Evolutionary conservation across 2,888 invertebrate species (phyloP), one percentile per base, ranked within the genome.

Genomic region (Frankliniella intonsa): DNA sequence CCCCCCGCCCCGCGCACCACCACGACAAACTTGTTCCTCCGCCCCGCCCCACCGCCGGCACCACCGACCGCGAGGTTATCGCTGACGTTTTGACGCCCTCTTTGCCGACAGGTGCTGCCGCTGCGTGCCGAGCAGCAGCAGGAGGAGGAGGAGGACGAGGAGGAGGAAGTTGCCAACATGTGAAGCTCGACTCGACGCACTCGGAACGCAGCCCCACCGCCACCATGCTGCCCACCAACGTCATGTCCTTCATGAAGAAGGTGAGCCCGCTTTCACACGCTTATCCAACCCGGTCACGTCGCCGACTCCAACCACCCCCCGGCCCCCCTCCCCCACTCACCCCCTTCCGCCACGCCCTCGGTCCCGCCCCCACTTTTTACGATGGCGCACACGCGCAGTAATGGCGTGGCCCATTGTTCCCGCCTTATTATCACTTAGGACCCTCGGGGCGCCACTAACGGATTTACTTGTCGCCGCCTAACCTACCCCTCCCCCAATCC

Each of bases 171-270:
- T 76, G 80, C 81, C 82, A 79, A 81, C 80, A 62, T 81, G 81
- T 62, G 19, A 55, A 17, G 38, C 22, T 80, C 22, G 55, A 81
- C 55, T 55, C 19, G 25, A 51, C 80, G 81, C 62, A 27, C 12
- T 14, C 17, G 38, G 27, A 81, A 27, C 69, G 38, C 51, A 50
- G 25, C 50, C 22, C 22, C 50, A 51, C 82, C 49, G 82, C 81
- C 90, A 92, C 90, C 90, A 96, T 96, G 96, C 91, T 95, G 92
- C 95, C 95, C 85, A 94, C 94, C 86, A 95, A 95, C 89, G 95
- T 95, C 87, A 95, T 95, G 93, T 95, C 95, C 86, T 95, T 95
- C 89, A 94, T 96, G 94, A 95, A 95, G 89, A 95, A 95, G 95
- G 96, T 96, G 88, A 92, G 93, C 89, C 83, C 80, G 38, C 38